Conservation (phyloP, 2,797 vertebrate species). For the Myripristis murdjan region DNA sequence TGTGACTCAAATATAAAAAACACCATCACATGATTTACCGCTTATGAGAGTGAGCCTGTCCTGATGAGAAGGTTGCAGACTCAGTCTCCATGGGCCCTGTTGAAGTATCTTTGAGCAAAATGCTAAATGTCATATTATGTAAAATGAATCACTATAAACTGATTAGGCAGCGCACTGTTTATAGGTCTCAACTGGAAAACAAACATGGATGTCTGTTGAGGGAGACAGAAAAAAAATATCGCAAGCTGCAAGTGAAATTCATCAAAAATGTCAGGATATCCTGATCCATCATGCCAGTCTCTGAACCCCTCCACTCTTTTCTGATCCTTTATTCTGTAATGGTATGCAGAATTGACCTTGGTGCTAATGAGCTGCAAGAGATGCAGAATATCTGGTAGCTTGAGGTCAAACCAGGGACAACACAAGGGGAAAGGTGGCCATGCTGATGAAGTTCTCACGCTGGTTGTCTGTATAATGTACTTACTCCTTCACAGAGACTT, state of each 20-base stretch:
- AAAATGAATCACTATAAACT: background rate
- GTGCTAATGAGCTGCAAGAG: conserved; percentile 53
- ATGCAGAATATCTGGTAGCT: conserved; percentile 18
- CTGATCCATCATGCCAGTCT: conserved; percentile 7
- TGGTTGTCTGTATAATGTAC: background rate
- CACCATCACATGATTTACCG: background rate
- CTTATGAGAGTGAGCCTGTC: background rate
- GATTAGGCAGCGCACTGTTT: background rate
- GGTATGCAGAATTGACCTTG: conserved; percentile 41
- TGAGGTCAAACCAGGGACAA: conserved; percentile 35
- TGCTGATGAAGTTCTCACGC: background rate
- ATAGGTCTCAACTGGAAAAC: too few relatives aligned
- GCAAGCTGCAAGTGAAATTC: background rate
- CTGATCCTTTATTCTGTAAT: conserved; percentile 25
- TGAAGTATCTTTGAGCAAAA: too few relatives aligned
- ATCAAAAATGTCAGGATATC: conserved; percentile 9
- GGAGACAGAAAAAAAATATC: background rate
- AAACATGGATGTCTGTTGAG: background rate
- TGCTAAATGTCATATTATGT: background rate
- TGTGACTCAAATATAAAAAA: background rate
- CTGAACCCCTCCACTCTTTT: background rate
- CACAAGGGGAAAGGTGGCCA: conserved; percentile 10
- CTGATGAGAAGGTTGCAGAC: too few relatives aligned
- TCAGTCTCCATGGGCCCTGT: too few relatives aligned
- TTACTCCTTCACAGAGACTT: background rate